These are phyloP conservation scores for Thymelicus sylvestris DNA, from an alignment of 2,888 invertebrate species.

Conservation along the genomic window DNA sequence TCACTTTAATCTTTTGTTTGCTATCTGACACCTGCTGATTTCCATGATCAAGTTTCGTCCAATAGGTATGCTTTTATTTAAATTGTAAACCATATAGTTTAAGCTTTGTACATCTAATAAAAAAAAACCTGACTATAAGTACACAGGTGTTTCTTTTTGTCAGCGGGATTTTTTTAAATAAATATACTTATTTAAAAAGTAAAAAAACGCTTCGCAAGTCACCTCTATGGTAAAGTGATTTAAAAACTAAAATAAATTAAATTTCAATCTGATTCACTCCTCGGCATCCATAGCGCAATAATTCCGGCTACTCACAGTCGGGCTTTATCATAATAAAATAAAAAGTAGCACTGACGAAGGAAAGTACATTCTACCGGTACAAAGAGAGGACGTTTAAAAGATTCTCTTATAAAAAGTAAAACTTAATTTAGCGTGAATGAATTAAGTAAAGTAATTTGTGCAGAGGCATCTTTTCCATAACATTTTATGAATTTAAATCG, in stretches of 20 bases:
- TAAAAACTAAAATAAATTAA: neutral
- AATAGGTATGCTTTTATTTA: too few species aligned
- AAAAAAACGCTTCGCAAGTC: too few species aligned
- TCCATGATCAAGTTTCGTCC: too few species aligned
- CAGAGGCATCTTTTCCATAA: slow-evolving; percentile 33
- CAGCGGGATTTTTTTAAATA: too few species aligned
- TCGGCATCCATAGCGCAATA: neutral
- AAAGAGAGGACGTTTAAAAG: slow-evolving; percentile 27
- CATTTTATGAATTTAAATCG: slow-evolving; percentile 33
- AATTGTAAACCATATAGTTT: too few species aligned
- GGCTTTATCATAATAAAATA: slow-evolving; percentile 8
- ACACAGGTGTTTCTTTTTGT: too few species aligned
- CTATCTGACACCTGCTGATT: neutral
- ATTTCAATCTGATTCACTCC: neutral
- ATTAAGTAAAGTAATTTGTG: slow-evolving; percentile 26
- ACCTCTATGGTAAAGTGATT: neutral
- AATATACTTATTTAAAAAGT: too few species aligned
- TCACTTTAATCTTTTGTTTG: slow-evolving; percentile 22
- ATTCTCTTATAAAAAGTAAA: slow-evolving; percentile 26
- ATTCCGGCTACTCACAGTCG: slow-evolving; percentile 1
- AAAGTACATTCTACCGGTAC: slow-evolving; percentile 20
- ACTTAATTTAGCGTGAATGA: slow-evolving; percentile 31
- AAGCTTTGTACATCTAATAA: too few species aligned
- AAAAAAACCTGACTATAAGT: too few species aligned
- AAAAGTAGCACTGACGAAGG: slow-evolving; percentile 16